Evolutionary conservation across 2,797 vertebrate genomes (phyloP), one percentile per base, ranked within the genome.

Genomic region (Phoxinus dragarum): DNA sequence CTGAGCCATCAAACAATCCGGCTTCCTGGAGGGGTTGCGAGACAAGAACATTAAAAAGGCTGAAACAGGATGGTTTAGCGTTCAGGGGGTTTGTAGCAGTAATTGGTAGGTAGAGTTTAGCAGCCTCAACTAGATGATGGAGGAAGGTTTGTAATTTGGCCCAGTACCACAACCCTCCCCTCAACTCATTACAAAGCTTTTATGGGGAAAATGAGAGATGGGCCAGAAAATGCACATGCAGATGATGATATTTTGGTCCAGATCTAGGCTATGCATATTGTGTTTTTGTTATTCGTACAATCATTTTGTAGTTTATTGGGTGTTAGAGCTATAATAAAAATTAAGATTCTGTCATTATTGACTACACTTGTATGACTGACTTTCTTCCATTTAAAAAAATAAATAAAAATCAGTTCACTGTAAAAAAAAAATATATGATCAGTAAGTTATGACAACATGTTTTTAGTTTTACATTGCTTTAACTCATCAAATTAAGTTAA

Each of bases 21-120:
- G 91, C 91, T 92, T 90, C 90, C 91, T 91, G 91, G 89, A 90
- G 89, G 88, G 89, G 90, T 90, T 91, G 89, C 83, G 84, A 91
- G 89, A 68, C 80, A 68, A 80, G 78, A 88, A 92, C 90, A 93
- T 93, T 90, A 93, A 93, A 93, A 91, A 78, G 89, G 89, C 59
- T 89, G 84, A 91, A 90, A 87, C 88, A 89, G 90, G 64, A 61
- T 75, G 87, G 87, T 82, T 88, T 84, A 82, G 80, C 40, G 47
- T 86, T 88, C 79, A 82, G 85, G 86, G 84, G 81, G 77, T 78
- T 86, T 86, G 86, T 75, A n/a, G 79, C 83, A 61, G 64, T 90
- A 90, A 90, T 90, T 90, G 86, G 86, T 86, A 87, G 87, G 80
- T 81, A 87, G 78, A 23, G 75, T 79, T 82, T 80, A 72, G 52